These are phyloP conservation scores for Zoanthus solanderi DNA, from an alignment of 92 coral and sea anemone genomes.

Conservation along the genomic window DNA sequence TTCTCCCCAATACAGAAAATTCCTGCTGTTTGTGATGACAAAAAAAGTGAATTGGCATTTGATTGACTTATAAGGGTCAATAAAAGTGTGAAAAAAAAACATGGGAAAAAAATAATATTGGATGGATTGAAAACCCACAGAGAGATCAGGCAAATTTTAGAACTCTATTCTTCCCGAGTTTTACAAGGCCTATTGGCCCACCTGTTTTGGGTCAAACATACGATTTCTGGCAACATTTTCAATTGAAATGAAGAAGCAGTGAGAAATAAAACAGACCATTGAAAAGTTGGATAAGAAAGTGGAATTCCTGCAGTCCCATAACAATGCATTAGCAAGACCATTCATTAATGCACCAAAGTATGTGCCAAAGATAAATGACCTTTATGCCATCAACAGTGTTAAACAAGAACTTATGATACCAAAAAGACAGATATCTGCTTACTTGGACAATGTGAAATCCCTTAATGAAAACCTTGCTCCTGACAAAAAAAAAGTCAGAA, in stretches of 20 bases:
- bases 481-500: neutral
- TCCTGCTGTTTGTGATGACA: neutral
- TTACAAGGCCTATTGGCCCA: conserved; percentile 24
- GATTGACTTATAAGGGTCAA: neutral
- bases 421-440: conserved; percentile 10
- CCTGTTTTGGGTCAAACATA: neutral
- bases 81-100: neutral
- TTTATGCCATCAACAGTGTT: neutral
- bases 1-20: neutral
- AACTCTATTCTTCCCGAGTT: conserved; percentile 24
- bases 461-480: neutral
- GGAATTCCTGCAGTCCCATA: conserved; percentile 5
- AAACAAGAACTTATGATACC: neutral
- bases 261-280: conserved; percentile 11
- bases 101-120: conserved; percentile 12
- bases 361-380: neutral
- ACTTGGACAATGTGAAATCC: neutral
- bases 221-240: conserved; percentile 3
- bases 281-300: conserved; percentile 18
- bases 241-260: conserved; percentile 15
- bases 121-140: conserved; percentile 19
- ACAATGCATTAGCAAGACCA: conserved; percentile 12
- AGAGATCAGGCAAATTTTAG: conserved; percentile 19
- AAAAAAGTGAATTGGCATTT: neutral
- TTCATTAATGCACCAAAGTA: neutral